phyloP scores from a whole-genome alignment of 2,888 invertebrate genomes.

The Zonitis immaculata region DNA sequence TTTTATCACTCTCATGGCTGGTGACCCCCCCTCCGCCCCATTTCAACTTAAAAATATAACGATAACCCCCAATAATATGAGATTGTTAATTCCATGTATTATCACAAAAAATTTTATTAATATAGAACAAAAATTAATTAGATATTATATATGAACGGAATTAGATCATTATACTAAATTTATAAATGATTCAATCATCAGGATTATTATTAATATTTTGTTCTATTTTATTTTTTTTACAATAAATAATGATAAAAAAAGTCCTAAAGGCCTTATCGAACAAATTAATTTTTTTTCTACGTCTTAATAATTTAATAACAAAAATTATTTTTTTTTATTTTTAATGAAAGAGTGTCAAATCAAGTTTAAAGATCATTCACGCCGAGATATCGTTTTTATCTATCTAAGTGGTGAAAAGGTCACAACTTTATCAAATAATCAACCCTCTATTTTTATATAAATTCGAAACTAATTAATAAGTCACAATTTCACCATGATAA shows the following conservation, averaged over 20 bases:
- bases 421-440: neutral
- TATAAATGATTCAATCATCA: slow-evolving; percentile 7
- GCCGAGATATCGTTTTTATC: neutral
- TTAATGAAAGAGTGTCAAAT: neutral
- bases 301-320: neutral
- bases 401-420: neutral
- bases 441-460: neutral
- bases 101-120: neutral
- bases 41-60: slow-evolving; percentile 11
- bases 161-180: slow-evolving; percentile 24
- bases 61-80: slow-evolving; percentile 24
- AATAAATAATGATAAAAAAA: neutral
- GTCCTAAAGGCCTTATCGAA: neutral
- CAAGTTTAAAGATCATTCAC: neutral
- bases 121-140: slow-evolving; percentile 31
- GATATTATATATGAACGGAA: slow-evolving; percentile 18
- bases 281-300: neutral
- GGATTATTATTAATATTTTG: neutral
- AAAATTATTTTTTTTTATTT: neutral
- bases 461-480: neutral
- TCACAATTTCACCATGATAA: neutral
- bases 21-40: slow-evolving; percentile 31
- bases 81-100: slow-evolving; percentile 11
- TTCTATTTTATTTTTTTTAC: neutral
- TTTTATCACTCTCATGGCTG: slow-evolving; percentile 23